Evolutionary conservation across 2,113 vertebrate genomes (phyloP).

Genomic region (Madoqua kirkii): DNA sequence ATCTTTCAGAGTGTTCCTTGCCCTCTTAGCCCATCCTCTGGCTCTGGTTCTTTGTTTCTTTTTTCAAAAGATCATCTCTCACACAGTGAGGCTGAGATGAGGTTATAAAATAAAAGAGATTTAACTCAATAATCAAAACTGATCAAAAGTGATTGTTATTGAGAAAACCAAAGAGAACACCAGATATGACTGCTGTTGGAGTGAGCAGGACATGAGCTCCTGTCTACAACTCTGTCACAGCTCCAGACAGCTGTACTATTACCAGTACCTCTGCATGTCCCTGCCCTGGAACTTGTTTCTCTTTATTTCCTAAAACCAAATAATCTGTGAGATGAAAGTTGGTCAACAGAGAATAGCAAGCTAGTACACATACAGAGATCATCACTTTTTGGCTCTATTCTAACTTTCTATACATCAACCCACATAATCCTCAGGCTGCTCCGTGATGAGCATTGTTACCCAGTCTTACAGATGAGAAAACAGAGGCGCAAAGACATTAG

Average conservation of each 20-base stretch:
- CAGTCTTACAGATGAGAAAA: background rate
- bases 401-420: background rate
- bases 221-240: background rate
- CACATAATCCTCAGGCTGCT: background rate
- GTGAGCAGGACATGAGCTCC: background rate
- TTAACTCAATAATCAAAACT: background rate
- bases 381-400: background rate
- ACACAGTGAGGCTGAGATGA: background rate
- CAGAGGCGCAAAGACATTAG: background rate
- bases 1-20: background rate
- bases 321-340: background rate
- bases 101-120: background rate
- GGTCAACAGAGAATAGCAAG: background rate
- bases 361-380: background rate
- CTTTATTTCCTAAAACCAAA: background rate
- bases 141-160: background rate
- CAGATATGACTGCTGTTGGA: background rate
- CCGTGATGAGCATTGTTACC: background rate
- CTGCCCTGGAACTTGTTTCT: background rate
- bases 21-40: background rate
- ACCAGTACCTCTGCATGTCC: background rate
- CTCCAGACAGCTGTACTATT: background rate
- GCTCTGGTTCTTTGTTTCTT: background rate
- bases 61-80: background rate
- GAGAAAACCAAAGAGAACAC: background rate